A percentile compares a stretch with the other conserved stretches of the same genome.
These are phyloP conservation scores for Chrysolina oricalcia DNA, from an alignment of 2,888 invertebrate genomes.

Conservation along the genomic window DNA sequence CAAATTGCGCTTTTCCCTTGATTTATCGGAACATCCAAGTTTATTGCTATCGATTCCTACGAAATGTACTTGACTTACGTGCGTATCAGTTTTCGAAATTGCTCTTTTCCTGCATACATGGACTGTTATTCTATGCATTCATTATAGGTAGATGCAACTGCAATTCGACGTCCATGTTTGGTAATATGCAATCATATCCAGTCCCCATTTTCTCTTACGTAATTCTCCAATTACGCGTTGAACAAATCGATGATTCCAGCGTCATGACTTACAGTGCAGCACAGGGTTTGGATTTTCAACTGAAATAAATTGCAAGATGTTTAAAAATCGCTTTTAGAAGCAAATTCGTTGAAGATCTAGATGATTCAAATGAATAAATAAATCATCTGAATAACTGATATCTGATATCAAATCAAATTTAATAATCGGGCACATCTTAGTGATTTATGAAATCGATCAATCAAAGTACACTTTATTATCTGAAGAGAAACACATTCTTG, in stretches of 20 bases:
- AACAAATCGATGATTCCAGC: constrained; percentile 3
- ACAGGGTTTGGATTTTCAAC: not conserved
- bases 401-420: no score
- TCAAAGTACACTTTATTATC: no score
- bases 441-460: no score
- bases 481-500: no score
- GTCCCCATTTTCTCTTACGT: constrained; percentile 20
- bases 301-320: not conserved
- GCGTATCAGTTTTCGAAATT: constrained; percentile 13
- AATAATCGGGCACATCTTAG: no score
- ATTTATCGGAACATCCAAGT: not conserved
- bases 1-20: constrained; percentile 1
- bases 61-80: not conserved
- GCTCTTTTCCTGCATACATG: not conserved
- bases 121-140: constrained; percentile 22
- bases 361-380: no score
- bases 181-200: constrained; percentile 16
- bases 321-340: no score
- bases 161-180: constrained; percentile 23
- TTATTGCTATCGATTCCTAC: not conserved
- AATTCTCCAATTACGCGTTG: constrained; percentile 21
- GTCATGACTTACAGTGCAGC: not conserved
- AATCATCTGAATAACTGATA: no score
- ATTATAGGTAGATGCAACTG: constrained; percentile 29
- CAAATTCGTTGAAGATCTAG: no score